Percentiles rank a stretch among this genome's conserved stretches.
phyloP scores from a whole-genome alignment of 2,113 vertebrate genomes.

The Pluvialis apricaria region DNA sequence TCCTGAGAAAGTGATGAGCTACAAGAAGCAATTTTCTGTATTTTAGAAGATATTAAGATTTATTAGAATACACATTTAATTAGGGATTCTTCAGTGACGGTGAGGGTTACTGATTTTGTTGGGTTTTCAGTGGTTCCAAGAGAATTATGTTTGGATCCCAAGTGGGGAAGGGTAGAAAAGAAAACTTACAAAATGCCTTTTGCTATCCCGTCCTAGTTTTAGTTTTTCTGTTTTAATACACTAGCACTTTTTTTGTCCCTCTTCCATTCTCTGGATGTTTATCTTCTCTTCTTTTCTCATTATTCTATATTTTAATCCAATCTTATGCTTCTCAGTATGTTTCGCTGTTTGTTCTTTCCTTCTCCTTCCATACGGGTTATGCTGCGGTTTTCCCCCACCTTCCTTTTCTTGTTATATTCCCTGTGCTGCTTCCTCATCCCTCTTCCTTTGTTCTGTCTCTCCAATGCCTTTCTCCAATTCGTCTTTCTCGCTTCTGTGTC shows the following conservation, averaged over 20 bases:
- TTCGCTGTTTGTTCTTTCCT: background rate
- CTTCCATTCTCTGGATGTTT: background rate
- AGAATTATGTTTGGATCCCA: background rate
- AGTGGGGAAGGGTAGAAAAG: background rate
- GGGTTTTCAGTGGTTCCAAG: background rate
- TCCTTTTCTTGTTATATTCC: background rate
- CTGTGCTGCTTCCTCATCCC: background rate
- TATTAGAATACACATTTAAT: background rate
- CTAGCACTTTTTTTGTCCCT: background rate
- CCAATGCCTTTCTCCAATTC: background rate
- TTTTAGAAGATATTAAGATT: background rate
- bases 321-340: background rate
- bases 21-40: background rate
- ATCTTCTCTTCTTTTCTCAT: background rate
- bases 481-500: background rate
- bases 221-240: background rate
- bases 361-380: accelerated
- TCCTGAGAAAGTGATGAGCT: background rate
- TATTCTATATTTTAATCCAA: background rate
- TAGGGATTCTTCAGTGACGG: background rate
- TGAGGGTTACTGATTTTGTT: background rate
- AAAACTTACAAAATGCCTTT: background rate
- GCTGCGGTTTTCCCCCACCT: background rate
- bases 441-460: background rate
- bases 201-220: background rate